Conservation (phyloP, 2,113 vertebrate genomes). For the Rhadina sibilatrix region DNA sequence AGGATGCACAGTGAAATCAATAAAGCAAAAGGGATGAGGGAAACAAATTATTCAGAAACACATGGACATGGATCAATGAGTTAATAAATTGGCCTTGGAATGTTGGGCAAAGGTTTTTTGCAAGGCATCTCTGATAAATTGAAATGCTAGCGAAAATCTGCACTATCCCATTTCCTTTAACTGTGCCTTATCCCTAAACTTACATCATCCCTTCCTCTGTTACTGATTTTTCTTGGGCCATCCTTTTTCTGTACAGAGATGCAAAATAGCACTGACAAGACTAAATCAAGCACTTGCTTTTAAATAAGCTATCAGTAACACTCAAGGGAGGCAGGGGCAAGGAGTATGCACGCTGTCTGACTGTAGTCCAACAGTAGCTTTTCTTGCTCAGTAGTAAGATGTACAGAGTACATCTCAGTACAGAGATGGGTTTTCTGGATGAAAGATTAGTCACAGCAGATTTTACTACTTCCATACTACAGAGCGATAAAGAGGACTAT, state of each 20-base stretch:
- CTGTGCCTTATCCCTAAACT: not conserved
- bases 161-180: not conserved
- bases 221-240: not conserved
- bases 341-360: not conserved
- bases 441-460: not conserved
- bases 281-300: not conserved
- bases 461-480: not conserved
- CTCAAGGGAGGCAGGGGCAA: not conserved
- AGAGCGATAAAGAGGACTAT: not conserved
- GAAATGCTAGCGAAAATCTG: not conserved
- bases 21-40: not conserved
- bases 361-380: not conserved
- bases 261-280: not conserved
- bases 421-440: not conserved
- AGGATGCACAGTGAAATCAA: not conserved
- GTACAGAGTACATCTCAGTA: too few species aligned
- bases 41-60: not conserved
- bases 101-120: not conserved
- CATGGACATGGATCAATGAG: not conserved
- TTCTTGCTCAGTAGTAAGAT: not conserved
- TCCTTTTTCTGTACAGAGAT: not conserved
- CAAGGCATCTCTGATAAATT: not conserved
- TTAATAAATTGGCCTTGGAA: not conserved
- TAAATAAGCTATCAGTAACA: not conserved
- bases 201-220: not conserved